Evolutionary conservation across 2,888 invertebrate genomes (phyloP), one percentile per base, ranked within the genome.

Genomic region (Microchrysa polita): DNA sequence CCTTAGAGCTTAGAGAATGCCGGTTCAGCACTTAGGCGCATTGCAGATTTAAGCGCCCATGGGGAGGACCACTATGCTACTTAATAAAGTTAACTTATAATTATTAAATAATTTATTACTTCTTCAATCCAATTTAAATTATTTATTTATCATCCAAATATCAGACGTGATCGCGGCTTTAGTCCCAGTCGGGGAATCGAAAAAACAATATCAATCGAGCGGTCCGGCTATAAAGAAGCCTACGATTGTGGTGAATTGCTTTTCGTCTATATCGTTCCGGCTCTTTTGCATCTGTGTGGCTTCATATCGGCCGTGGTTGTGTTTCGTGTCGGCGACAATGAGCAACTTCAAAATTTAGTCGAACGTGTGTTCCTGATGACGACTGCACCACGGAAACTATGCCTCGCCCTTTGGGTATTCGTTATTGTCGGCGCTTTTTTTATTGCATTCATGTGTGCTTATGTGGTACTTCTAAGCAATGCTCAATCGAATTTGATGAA

Each of bases 321-420:
- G 67, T 92, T 93, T 81, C 87, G 93, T 79, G 88, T 91, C 77
- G 90, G 91, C 42, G 93, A 94, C 81, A 93, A 93, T 81, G 94
- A 94, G 81, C 93, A 94, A 79, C 83, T 94, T 69, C 93, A 93
- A 79, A 92, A 92, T 85, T 86, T 94, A 67, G 93, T 94, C 89
- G 94, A 94, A 83, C 87, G 93, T 79, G 93, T 92, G 0, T 94
- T 94, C 81, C 85, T 94, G 44, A 85, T 92, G 75, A 91, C 93
- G 0, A 85, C 88, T 23, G 90, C 90, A 78, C 93, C 93, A 60
- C 90, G 88, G 77, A 89, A 88, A 52, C 84, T 94, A 23, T 88
- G 94, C 42, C 88, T 88, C 76, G 90, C 89, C 80, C 82, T 94
- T 4, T 93, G 94, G 92, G 83, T 91, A 57, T 92, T 92, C 79